Base-by-base conservation (phyloP, 2,113 vertebrate genomes). In the Phainopepla nitens region DNA sequence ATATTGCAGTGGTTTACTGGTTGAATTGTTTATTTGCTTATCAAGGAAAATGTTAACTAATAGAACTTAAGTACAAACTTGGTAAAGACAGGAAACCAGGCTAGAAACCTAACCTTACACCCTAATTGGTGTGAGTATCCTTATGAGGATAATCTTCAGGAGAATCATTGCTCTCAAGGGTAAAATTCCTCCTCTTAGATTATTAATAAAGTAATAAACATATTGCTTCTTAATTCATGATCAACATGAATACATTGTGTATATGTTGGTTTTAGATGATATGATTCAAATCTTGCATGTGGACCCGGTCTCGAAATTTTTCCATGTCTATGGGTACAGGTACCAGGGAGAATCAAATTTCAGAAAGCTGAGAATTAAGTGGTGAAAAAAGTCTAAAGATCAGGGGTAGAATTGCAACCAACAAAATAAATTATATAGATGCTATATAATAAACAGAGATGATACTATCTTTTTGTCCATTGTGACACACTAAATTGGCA, bases 91-190 rank as follows among this genome's bases (percentile, higher is more conserved):
- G 35, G 58, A 84, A 84, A 64, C 1, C 6, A 21, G 28, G 41
- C 22, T 31, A 41, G 13, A 84, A 84, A 68, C 6, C 8, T 57
- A 31, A 61, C 7, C 2, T 41, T 11, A 60, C 8, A 64, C 5
- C 6, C 6, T 36, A 41, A 45, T 11, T n/a, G 13, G 5, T 22
- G n/a, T 31, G 9, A 45, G 16, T 7, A 35, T n/a, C 11, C 9
- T 60, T 41, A 27, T 10, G 3, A 4, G 3, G 3, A 49, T 41
- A 14, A 8, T 83, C 9, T 27, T 80, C 39, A 86, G 64, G 10
- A 13, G 1, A 13, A 50, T 21, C 33, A 6, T 7, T 31, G 0
- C 6, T 62, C 7, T 8, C 15, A 68, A 54, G 8, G 3, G 16
- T 2, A 69, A 87, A 90, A 76, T 35, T 36, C 12, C 3, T 33